Evolutionary conservation across 2,888 invertebrate genomes (phyloP).

Genomic region (Seira sanloemensis): DNA sequence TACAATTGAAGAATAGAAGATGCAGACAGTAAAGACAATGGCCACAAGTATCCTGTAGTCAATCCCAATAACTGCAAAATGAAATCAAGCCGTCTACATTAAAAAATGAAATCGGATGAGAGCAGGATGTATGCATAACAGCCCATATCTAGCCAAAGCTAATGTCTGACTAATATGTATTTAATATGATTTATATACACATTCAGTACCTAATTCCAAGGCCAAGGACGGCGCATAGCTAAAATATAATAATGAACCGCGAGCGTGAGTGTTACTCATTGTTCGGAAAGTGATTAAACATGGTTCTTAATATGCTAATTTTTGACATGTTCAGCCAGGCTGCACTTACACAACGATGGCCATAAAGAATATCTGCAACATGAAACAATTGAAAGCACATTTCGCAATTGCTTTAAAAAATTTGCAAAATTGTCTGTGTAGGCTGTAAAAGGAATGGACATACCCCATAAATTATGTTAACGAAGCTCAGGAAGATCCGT

Average conservation of each 20-base stretch:
- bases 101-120: no score
- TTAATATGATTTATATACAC: neutral
- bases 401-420: neutral
- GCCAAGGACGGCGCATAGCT: conserved; percentile 64
- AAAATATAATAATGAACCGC: conserved; percentile 19
- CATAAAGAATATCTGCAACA: conserved; percentile 66
- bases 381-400: neutral
- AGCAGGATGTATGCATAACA: conserved; percentile 13
- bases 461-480: conserved; percentile 70
- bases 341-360: conserved; percentile 60
- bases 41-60: conserved; percentile 68
- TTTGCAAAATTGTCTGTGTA: neutral
- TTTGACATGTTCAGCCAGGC: neutral
- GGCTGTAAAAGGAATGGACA: neutral
- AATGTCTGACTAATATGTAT: neutral
- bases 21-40: conserved; percentile 71
- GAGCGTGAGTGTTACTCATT: neutral
- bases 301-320: conserved; percentile 11
- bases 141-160: neutral
- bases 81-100: neutral
- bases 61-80: conserved; percentile 68
- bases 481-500: conserved; percentile 61
- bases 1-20: conserved; percentile 72
- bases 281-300: neutral
- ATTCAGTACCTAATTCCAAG: conserved; percentile 53